These are phyloP conservation scores for Andrena trimmerana DNA, from an alignment of 2,888 invertebrate genomes.

Conservation along the genomic window DNA sequence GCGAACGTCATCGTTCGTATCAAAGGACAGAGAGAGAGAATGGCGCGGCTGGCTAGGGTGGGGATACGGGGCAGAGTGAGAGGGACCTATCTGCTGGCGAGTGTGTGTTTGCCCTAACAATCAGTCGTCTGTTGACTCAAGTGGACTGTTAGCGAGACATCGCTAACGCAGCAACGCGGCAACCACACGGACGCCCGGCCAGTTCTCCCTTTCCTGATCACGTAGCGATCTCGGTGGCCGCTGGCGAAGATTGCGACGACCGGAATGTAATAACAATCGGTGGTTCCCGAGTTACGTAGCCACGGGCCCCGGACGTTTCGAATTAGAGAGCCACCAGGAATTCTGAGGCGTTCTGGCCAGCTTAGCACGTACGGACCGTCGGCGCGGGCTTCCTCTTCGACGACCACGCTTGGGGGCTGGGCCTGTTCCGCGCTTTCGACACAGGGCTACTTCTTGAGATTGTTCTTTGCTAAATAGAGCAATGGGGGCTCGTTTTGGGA, in stretches of 20 bases:
- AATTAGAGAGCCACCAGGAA: conserved; percentile 44
- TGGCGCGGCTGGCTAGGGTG: background rate
- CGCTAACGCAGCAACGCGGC: conserved; percentile 68
- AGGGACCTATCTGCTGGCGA: background rate
- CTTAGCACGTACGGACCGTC: background rate
- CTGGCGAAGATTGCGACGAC: conserved; percentile 43
- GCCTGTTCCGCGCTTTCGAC: too few relatives aligned
- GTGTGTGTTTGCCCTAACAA: conserved; percentile 76
- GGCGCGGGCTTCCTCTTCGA: background rate
- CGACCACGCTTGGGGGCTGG: background rate
- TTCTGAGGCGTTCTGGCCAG: conserved; percentile 13
- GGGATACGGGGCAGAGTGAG: background rate
- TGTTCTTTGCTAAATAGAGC: background rate
- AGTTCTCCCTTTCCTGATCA: conserved; percentile 51
- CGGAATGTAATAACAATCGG: conserved; percentile 60
- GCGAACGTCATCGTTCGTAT: conserved; percentile 23
- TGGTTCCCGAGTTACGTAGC: conserved; percentile 34
- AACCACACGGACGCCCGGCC: conserved; percentile 36
- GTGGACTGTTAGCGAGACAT: conserved; percentile 78
- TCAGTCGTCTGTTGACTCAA: conserved; percentile 79
- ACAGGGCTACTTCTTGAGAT: background rate
- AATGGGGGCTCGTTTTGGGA: background rate
- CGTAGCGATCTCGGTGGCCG: conserved; percentile 33
- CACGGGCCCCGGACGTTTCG: conserved; percentile 27
- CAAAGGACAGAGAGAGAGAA: background rate